These are phyloP conservation scores for Dascillus cervinus DNA, from an alignment of 2,888 invertebrate species.

Conservation along the genomic window DNA sequence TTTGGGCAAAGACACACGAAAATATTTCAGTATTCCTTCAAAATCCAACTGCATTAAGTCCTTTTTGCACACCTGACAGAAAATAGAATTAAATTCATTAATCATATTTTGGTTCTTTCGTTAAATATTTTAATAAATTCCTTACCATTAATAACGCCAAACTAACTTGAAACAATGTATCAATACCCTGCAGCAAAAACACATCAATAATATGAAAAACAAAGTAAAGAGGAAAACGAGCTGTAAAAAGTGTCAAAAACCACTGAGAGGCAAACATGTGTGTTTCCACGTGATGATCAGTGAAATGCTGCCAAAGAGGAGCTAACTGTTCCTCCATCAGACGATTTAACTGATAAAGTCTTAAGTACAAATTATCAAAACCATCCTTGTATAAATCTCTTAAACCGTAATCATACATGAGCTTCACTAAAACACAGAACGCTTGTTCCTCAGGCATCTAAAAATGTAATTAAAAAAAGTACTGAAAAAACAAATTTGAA, in stretches of 20 bases:
- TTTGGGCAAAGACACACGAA: slow-evolving; percentile 94
- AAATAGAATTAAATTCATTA: slow-evolving; percentile 4
- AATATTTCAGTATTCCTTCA: slow-evolving; percentile 96
- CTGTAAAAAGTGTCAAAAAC: slow-evolving; percentile 99
- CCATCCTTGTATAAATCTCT: slow-evolving; percentile 94
- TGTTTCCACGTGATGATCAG: slow-evolving; percentile 77
- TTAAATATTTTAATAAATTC: not conserved
- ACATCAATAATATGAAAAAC: slow-evolving; percentile 96
- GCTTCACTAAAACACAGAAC: slow-evolving; percentile 89
- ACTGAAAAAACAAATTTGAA: slow-evolving; percentile 7
- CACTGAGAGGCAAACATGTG: slow-evolving; percentile 99
- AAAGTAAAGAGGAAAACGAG: slow-evolving; percentile 93
- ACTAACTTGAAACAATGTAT: slow-evolving; percentile 94
- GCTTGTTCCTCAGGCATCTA: slow-evolving; percentile 99
- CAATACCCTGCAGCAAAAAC: slow-evolving; percentile 89
- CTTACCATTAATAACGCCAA: slow-evolving; percentile 81
- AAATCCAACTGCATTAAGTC: slow-evolving; percentile 91
- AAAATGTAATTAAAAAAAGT: slow-evolving; percentile 21
- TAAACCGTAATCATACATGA: slow-evolving; percentile 95
- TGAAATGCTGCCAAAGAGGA: slow-evolving; percentile 74
- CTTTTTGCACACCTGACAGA: slow-evolving; percentile 65
- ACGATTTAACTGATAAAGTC: slow-evolving; percentile 89
- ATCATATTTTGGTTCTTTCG: not conserved
- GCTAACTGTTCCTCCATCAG: slow-evolving; percentile 86
- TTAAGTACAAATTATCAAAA: slow-evolving; percentile 91